A percentile compares a stretch with the other conserved stretches of the same genome.
These are phyloP conservation scores for Typhlichthys subterraneus DNA, from an alignment of 2,797 vertebrate genomes.

Conservation along the genomic window DNA sequence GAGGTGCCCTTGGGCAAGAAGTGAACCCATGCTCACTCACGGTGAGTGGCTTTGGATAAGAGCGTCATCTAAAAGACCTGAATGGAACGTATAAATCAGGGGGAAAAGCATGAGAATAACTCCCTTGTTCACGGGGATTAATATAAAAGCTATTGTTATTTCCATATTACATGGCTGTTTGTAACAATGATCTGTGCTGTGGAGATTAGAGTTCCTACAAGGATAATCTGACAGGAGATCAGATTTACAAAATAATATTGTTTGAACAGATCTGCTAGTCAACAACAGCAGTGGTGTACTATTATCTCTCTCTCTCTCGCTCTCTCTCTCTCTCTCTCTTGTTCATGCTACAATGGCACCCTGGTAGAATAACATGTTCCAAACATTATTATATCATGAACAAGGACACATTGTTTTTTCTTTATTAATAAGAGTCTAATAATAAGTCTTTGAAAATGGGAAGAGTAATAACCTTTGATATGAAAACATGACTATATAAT, in stretches of 20 bases:
- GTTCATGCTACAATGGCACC: too few relatives aligned
- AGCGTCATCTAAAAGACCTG: too few relatives aligned
- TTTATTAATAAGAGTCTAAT: constrained; percentile 22
- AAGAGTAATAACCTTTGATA: constrained; percentile 25
- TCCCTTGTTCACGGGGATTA: background rate
- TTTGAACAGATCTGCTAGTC: constrained; percentile 56
- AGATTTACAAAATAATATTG: constrained; percentile 57
- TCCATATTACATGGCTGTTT: background rate
- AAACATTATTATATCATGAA: constrained; percentile 22
- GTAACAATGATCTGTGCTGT: constrained; percentile 33
- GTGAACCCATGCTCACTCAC: too few relatives aligned
- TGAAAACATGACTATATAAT: constrained; percentile 33
- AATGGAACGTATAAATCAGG: too few relatives aligned
- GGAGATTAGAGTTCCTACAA: constrained; percentile 56
- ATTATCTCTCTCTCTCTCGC: constrained; percentile 23
- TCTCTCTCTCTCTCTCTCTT: constrained; percentile 7
- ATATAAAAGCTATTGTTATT: background rate
- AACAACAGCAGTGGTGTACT: constrained; percentile 49
- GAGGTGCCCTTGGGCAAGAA: too few relatives aligned
- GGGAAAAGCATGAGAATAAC: background rate
- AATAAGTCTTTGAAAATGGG: constrained; percentile 49
- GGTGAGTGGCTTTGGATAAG: too few relatives aligned
- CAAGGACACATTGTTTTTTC: constrained; percentile 39
- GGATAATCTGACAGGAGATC: constrained; percentile 61
- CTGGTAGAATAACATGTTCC: too few relatives aligned